Conservation (phyloP, 2,113 vertebrate genomes). For the Atractosteus spatula region DNA sequence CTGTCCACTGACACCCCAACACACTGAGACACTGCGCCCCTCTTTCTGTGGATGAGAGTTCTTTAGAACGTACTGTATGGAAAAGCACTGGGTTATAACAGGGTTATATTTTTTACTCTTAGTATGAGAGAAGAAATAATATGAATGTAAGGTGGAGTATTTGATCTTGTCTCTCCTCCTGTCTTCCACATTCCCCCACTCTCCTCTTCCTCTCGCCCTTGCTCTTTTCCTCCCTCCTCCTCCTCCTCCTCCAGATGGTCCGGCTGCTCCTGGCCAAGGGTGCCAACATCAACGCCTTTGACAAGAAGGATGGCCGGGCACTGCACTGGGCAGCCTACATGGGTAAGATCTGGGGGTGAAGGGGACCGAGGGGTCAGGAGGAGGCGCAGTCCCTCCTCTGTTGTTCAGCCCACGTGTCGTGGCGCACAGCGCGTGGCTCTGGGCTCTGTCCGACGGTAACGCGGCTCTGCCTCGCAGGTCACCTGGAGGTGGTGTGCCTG, state of each 20-base stretch:
- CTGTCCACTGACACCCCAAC: background rate
- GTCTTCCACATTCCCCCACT: background rate
- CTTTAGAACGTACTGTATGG: no score
- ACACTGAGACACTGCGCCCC: background rate
- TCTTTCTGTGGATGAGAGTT: conserved; percentile 32
- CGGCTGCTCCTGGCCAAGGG: conserved; percentile 88
- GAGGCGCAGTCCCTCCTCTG: no score
- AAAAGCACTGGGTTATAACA: no score
- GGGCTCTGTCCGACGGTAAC: no score
- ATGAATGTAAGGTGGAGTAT: no score
- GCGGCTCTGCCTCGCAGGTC: conserved; percentile 64
- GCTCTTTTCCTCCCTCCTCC: background rate
- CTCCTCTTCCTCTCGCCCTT: background rate
- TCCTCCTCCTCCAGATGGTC: conserved; percentile 80
- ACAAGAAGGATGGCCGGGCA: conserved; percentile 93
- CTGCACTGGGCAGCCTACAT: conserved; percentile 95
- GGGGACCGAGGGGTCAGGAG: no score
- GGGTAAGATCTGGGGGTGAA: conserved; percentile 67
- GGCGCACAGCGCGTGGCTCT: no score
- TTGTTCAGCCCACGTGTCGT: no score
- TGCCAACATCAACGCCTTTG: conserved; percentile 96
- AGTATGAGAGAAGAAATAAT: no score
- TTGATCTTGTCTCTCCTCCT: no score
- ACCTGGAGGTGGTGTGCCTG: conserved; percentile 87
- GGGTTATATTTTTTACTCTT: no score